Conservation (phyloP, 2,888 invertebrate species). For the Archips crataeganus region DNA sequence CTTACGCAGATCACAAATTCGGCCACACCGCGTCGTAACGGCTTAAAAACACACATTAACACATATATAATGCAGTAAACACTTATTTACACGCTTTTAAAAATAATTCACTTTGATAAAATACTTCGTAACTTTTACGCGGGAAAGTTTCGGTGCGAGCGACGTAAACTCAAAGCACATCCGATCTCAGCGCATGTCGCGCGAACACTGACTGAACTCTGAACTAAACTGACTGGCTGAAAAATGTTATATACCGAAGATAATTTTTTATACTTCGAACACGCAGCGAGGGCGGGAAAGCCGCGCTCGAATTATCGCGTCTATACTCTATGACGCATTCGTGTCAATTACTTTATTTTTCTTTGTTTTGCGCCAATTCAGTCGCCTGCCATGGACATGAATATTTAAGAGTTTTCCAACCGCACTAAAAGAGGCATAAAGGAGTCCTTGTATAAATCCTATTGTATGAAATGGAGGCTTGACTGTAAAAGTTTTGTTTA, state of each 20-base stretch:
- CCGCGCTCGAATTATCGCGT: slow-evolving; percentile 59
- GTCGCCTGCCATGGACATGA: slow-evolving; percentile 19
- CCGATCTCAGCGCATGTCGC: slow-evolving; percentile 61
- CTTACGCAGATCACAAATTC: slow-evolving; percentile 52
- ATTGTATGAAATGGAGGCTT: neutral
- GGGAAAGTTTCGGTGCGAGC: slow-evolving; percentile 61
- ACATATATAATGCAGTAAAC: slow-evolving; percentile 53
- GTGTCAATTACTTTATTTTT: slow-evolving; percentile 41
- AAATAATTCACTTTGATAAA: slow-evolving; percentile 37
- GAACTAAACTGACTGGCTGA: slow-evolving; percentile 47
- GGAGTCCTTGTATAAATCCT: slow-evolving; percentile 5
- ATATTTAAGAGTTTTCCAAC: slow-evolving; percentile 15
- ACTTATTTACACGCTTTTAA: slow-evolving; percentile 49
- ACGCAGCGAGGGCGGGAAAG: slow-evolving; percentile 65
- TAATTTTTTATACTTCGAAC: slow-evolving; percentile 66
- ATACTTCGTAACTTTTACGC: slow-evolving; percentile 64
- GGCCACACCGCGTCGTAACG: slow-evolving; percentile 46
- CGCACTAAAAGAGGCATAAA: slow-evolving; percentile 14
- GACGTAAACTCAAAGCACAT: slow-evolving; percentile 49
- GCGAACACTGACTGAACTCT: slow-evolving; percentile 60
- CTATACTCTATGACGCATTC: slow-evolving; percentile 53
- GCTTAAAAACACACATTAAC: slow-evolving; percentile 53
- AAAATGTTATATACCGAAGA: slow-evolving; percentile 55
- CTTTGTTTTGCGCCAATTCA: slow-evolving; percentile 23
- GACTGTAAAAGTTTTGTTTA: slow-evolving; percentile 9